Evolutionary conservation across 2,888 invertebrate genomes (phyloP).

Genomic region (Diadromus collaris): DNA sequence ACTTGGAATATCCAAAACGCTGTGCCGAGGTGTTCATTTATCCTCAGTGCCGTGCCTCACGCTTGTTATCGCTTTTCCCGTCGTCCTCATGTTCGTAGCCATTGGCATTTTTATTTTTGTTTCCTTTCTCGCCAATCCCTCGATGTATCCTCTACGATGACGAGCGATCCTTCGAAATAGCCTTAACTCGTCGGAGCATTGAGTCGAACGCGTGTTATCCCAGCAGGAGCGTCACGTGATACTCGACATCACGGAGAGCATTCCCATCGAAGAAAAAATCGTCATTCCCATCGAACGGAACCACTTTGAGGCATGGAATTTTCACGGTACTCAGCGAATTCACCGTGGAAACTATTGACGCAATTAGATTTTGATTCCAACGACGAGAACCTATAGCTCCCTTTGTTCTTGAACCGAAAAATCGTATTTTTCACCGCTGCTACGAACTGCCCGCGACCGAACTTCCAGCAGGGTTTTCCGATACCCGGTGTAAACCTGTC

Average conservation of each 20-base stretch:
- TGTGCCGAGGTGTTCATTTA: conserved; percentile 78
- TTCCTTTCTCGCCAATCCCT: not conserved
- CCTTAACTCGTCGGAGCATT: conserved; percentile 4
- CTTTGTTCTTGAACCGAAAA: conserved; percentile 40
- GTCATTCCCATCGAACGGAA: conserved; percentile 26
- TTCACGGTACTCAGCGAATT: conserved; percentile 32
- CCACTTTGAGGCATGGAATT: conserved; percentile 40
- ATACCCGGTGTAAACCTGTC: conserved; percentile 14
- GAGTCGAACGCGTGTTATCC: conserved; percentile 4
- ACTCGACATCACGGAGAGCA: conserved; percentile 15
- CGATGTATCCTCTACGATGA: not conserved
- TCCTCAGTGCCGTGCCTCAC: conserved; percentile 72
- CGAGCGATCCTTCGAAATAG: conserved; percentile 15
- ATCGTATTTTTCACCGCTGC: conserved; percentile 42
- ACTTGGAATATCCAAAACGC: conserved; percentile 78
- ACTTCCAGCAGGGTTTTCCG: conserved; percentile 24
- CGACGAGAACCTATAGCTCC: conserved; percentile 15
- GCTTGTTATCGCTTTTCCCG: conserved; percentile 67
- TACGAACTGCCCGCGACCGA: conserved; percentile 45
- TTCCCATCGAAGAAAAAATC: conserved; percentile 15
- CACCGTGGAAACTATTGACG: conserved; percentile 3
- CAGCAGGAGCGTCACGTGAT: conserved; percentile 17
- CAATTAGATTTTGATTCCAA: conserved; percentile 14
- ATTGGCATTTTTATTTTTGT: conserved; percentile 11
- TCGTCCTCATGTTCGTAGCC: conserved; percentile 40